A percentile compares a stretch with the other conserved stretches of the same genome.
Conservation (phyloP, 2,113 vertebrate genomes). For the Bos taurus region ARS-UCD2.0 NC_037333.1:96093001-96093500, state of each 20-base stretch:
- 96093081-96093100: background rate
- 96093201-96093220: fast-evolving
- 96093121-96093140: background rate
- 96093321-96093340: background rate
- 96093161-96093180: background rate
- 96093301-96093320: background rate
- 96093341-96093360: too few species aligned
- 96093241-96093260: background rate
- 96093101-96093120: background rate
- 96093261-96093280: background rate
- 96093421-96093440: background rate
- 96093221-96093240: background rate
- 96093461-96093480: background rate
- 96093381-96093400: too few species aligned
- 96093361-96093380: background rate
- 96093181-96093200: background rate
- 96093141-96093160: background rate
- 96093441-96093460: background rate
- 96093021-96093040: background rate
- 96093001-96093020: background rate
- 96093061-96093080: background rate
- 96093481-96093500: background rate
- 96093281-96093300: background rate
- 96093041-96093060: background rate
- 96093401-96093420: background rate